Evolutionary conservation across 2,888 invertebrate genomes (phyloP).

Genomic region (Exephanes ischioxanthus): DNA sequence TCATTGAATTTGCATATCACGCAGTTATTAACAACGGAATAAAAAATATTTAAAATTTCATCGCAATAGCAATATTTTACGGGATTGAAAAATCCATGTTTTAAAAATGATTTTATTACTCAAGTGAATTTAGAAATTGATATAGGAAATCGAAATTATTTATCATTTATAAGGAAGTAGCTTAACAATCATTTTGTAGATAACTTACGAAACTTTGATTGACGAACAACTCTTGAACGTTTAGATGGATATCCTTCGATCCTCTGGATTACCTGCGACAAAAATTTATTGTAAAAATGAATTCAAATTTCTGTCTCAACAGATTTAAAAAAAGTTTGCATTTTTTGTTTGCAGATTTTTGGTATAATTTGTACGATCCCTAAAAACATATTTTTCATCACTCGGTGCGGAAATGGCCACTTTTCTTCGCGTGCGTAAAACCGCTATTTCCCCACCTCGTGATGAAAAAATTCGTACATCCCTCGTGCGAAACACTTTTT

Average conservation of each 20-base stretch:
- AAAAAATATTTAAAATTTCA: background rate
- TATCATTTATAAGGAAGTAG: background rate
- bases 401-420: too few relatives aligned
- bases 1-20: background rate
- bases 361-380: too few relatives aligned
- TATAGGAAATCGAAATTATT: background rate
- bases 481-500: too few relatives aligned
- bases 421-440: too few relatives aligned
- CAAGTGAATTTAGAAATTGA: background rate
- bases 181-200: background rate
- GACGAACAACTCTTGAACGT: background rate
- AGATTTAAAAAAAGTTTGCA: too few relatives aligned
- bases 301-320: background rate
- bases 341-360: too few relatives aligned
- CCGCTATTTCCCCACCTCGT: too few relatives aligned
- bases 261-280: slow-evolving; percentile 34
- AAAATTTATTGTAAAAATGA: background rate
- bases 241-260: slow-evolving; percentile 41
- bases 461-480: too few relatives aligned
- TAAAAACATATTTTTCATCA: too few relatives aligned
- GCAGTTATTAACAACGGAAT: too few relatives aligned
- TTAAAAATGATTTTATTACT: too few relatives aligned
- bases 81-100: background rate
- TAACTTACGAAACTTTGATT: slow-evolving; percentile 30
- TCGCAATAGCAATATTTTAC: background rate